A percentile compares a stretch with the other conserved stretches of the same genome.
Evolutionary conservation across 2,888 invertebrate genomes (phyloP).

Genomic region (Cerastis rubricosa): DNA sequence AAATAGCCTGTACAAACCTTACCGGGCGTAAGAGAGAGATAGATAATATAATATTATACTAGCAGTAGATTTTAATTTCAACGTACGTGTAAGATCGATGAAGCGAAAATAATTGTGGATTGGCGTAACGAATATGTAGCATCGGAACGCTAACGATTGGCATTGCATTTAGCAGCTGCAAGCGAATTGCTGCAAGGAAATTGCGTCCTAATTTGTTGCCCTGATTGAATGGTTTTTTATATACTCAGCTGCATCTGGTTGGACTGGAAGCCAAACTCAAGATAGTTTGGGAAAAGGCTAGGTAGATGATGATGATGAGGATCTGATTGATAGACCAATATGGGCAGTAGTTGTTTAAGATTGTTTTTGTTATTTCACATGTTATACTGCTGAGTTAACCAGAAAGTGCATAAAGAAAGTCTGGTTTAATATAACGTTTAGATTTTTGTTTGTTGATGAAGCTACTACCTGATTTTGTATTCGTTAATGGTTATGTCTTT

Average conservation of each 20-base stretch:
- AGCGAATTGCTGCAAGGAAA: background rate
- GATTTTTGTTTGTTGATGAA: background rate
- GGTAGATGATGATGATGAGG: no score
- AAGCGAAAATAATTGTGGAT: slow-evolving; percentile 10
- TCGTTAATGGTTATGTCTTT: background rate
- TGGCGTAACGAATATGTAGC: slow-evolving; percentile 1
- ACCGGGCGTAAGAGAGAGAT: background rate
- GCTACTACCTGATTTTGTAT: no score
- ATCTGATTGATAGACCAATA: no score
- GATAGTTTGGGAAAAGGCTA: no score
- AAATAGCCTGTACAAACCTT: background rate
- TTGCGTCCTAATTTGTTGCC: background rate
- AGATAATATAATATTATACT: background rate
- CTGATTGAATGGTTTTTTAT: background rate
- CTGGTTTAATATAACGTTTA: background rate
- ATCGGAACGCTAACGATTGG: background rate
- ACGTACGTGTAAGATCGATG: background rate
- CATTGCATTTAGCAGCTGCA: slow-evolving; percentile 1
- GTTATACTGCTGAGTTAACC: no score
- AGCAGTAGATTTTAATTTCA: background rate
- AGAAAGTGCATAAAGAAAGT: background rate
- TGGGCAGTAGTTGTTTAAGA: no score
- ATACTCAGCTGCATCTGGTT: no score
- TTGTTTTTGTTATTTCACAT: no score
- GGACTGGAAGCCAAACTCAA: no score